Evolutionary conservation across 35 echinoderm and acorn worm species (phyloP).

Genomic region (Ophioderma brevispina): DNA sequence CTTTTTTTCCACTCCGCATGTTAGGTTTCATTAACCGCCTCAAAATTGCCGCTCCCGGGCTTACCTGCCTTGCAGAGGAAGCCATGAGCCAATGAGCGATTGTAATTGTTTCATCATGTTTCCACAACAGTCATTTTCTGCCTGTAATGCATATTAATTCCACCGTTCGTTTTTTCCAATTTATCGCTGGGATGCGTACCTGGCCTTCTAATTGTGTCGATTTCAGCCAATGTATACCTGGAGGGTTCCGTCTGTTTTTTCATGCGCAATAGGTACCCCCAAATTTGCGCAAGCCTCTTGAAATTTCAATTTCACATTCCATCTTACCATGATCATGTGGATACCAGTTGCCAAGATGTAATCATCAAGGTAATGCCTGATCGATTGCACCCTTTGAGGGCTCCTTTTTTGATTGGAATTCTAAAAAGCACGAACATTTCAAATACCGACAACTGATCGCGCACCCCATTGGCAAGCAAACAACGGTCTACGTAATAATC

Average conservation of each 20-base stretch:
- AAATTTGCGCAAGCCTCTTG: not conserved
- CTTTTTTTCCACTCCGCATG: not conserved
- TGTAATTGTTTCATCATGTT: not conserved
- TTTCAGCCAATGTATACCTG: slow-evolving; percentile 27
- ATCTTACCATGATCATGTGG: not conserved
- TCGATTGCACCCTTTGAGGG: not conserved
- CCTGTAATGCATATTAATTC: not conserved
- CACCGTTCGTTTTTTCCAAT: not conserved
- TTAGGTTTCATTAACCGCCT: not conserved
- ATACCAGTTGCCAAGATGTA: not conserved
- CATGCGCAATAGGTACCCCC: slow-evolving; percentile 9
- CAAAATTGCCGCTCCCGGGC: slow-evolving; percentile 27
- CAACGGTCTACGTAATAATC: not conserved
- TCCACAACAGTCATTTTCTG: not conserved
- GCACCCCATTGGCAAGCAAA: slow-evolving; percentile 12
- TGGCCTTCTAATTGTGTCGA: not conserved
- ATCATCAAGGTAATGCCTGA: slow-evolving; percentile 1
- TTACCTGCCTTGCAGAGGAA: slow-evolving; percentile 38
- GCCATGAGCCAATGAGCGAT: slow-evolving; percentile 13
- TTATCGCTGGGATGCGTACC: not conserved
- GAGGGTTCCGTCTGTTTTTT: not conserved
- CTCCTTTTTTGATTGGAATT: not conserved
- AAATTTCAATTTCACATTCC: not conserved
- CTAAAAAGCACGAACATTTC: not conserved
- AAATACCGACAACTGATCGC: not conserved